Conservation (phyloP, 2,797 vertebrate species). For the Sparidentex hasta region DNA sequence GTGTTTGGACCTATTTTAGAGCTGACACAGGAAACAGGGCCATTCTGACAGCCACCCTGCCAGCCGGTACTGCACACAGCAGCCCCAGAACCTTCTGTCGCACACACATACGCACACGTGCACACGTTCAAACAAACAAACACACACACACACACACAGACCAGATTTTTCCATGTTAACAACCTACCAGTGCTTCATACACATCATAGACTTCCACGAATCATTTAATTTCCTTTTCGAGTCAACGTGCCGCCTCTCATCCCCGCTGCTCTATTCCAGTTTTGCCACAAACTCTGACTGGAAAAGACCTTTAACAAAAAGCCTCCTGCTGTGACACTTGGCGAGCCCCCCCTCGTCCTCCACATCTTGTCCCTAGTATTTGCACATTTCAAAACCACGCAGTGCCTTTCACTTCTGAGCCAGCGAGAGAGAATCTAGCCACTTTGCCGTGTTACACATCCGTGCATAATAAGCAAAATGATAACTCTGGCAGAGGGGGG, state of each 20-base stretch:
- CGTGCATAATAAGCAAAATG: conserved; percentile 69
- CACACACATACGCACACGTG: conserved; percentile 35
- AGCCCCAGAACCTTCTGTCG: conserved; percentile 81
- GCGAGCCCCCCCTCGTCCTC: conserved; percentile 35
- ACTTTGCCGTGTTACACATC: conserved; percentile 58
- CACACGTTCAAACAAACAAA: conserved; percentile 7
- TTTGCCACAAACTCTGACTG: conserved; percentile 44
- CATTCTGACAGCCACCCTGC: conserved; percentile 85
- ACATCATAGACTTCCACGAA: conserved; percentile 57
- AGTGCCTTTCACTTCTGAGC: conserved; percentile 37
- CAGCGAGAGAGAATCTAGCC: conserved; percentile 35
- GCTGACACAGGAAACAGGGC: conserved; percentile 88
- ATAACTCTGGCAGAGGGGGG: conserved; percentile 68
- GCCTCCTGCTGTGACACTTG: conserved; percentile 51
- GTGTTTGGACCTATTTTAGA: conserved; percentile 88
- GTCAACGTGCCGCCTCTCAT: conserved; percentile 38
- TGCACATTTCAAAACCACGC: conserved; percentile 47
- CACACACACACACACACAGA: conserved; percentile 37
- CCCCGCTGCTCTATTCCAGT: conserved; percentile 25
- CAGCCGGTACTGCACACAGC: conserved; percentile 83
- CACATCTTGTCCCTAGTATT: conserved; percentile 41
- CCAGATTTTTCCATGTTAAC: conserved; percentile 64
- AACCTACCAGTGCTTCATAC: conserved; percentile 51
- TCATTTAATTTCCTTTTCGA: conserved; percentile 60
- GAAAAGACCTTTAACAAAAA: conserved; percentile 54